A percentile compares a stretch with the other conserved stretches of the same genome.
Evolutionary conservation across 2,113 vertebrate genomes (phyloP).

Genomic region (Grus americana): DNA sequence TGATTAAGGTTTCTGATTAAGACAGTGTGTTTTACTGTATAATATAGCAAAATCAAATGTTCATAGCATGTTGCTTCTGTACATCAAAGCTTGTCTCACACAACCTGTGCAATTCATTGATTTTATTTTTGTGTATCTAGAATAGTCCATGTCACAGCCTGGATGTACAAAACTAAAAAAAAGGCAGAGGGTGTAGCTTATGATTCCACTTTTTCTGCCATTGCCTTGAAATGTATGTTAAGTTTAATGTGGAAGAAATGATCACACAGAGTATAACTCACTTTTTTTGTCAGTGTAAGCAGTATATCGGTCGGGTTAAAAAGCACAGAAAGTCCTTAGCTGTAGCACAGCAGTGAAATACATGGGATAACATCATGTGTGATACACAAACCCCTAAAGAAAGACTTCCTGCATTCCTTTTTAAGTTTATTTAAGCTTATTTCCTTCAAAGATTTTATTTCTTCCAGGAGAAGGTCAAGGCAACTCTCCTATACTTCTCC

Average conservation of each 20-base stretch:
- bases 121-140: not conserved
- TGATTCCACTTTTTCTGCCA: not conserved
- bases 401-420: slow-evolving; percentile 16
- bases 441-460: slow-evolving; percentile 16
- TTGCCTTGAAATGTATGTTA: not conserved
- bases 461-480: not conserved
- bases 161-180: not conserved
- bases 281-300: not conserved
- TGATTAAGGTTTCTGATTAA: slow-evolving; percentile 29
- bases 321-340: not conserved
- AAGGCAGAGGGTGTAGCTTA: not conserved
- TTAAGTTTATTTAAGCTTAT: slow-evolving; percentile 27
- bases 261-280: not conserved
- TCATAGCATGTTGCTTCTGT: not conserved
- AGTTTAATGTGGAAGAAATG: not conserved
- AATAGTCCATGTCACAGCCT: not conserved
- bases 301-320: not conserved
- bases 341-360: not conserved
- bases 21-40: not conserved
- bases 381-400: slow-evolving; percentile 21
- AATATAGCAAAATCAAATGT: not conserved
- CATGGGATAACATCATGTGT: fast-evolving
- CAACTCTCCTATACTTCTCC: not conserved
- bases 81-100: not conserved
- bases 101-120: not conserved